These are phyloP conservation scores for Gallinago solitaria DNA, from an alignment of 2,797 vertebrate species.

Conservation along the genomic window DNA sequence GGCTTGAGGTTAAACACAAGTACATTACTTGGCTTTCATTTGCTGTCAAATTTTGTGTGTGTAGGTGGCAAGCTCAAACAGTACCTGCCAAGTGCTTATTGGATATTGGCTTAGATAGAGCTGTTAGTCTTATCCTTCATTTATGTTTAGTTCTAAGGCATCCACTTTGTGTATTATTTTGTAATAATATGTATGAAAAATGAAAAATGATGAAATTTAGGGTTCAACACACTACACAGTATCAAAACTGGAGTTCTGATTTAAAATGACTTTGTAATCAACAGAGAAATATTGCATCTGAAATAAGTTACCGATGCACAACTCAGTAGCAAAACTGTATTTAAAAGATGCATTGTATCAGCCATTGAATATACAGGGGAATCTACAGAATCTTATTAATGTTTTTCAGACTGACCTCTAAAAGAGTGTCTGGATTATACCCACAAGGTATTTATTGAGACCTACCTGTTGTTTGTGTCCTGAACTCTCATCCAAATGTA, in stretches of 20 bases:
- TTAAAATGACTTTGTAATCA: background rate
- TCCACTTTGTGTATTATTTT: background rate
- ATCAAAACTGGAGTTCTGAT: background rate
- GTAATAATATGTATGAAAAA: background rate
- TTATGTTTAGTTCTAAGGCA: background rate
- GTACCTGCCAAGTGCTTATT: slow-evolving; percentile 1
- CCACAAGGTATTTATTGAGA: background rate
- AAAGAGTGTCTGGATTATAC: background rate
- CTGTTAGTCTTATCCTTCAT: background rate
- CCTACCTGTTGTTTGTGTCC: background rate
- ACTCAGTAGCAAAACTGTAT: background rate
- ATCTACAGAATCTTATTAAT: background rate
- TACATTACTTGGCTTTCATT: background rate
- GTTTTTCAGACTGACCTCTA: background rate
- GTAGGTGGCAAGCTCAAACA: slow-evolving; percentile 30
- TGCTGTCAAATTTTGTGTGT: background rate
- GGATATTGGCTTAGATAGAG: slow-evolving; percentile 7
- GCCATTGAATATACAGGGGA: background rate
- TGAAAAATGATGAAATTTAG: background rate
- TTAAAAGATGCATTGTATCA: background rate
- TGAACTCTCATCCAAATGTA: background rate
- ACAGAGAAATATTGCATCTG: background rate
- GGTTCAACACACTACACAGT: background rate
- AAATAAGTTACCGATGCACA: background rate
- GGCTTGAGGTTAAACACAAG: slow-evolving; percentile 24